These are phyloP conservation scores for Salmo trutta DNA, from an alignment of 2,797 vertebrate genomes.

Conservation along the genomic window DNA sequence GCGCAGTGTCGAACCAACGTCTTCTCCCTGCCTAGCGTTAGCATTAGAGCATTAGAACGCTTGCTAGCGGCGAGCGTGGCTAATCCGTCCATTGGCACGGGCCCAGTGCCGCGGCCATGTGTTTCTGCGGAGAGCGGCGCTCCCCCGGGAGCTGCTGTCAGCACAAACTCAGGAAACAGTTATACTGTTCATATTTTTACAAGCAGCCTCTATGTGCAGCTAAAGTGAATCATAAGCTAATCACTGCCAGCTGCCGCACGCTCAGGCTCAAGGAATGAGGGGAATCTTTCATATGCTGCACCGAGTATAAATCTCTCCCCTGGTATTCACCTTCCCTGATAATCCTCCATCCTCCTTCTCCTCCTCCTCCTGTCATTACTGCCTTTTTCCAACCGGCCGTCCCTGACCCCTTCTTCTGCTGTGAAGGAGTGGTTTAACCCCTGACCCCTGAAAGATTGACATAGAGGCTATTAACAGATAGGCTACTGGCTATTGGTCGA, in stretches of 20 bases:
- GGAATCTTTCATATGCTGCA: constrained; percentile 79
- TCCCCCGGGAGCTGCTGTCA: constrained; percentile 87
- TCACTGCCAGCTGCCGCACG: constrained; percentile 85
- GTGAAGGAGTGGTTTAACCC: constrained; percentile 31
- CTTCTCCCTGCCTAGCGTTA: constrained; percentile 29
- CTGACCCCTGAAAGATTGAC: constrained; percentile 34
- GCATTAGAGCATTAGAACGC: constrained; percentile 32
- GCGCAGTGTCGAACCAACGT: neutral
- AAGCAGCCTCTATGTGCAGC: constrained; percentile 85
- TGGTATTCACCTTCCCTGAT: constrained; percentile 72
- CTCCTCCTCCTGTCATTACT: constrained; percentile 23
- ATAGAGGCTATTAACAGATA: constrained; percentile 13
- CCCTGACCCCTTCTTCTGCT: constrained; percentile 34
- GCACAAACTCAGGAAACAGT: constrained; percentile 93
- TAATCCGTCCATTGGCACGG: constrained; percentile 77
- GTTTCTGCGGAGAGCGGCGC: constrained; percentile 81
- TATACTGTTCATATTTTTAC: constrained; percentile 87
- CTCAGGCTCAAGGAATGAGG: constrained; percentile 78
- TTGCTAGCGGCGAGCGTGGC: constrained; percentile 57
- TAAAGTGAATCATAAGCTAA: constrained; percentile 88
- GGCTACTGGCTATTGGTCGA: neutral
- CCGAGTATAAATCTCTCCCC: constrained; percentile 68
- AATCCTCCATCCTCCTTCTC: constrained; percentile 49
- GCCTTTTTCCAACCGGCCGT: constrained; percentile 44
- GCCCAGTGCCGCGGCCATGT: constrained; percentile 73